These are phyloP conservation scores for Dendropsophus ebraccatus DNA, from an alignment of 2,113 vertebrate genomes.

Conservation along the genomic window DNA sequence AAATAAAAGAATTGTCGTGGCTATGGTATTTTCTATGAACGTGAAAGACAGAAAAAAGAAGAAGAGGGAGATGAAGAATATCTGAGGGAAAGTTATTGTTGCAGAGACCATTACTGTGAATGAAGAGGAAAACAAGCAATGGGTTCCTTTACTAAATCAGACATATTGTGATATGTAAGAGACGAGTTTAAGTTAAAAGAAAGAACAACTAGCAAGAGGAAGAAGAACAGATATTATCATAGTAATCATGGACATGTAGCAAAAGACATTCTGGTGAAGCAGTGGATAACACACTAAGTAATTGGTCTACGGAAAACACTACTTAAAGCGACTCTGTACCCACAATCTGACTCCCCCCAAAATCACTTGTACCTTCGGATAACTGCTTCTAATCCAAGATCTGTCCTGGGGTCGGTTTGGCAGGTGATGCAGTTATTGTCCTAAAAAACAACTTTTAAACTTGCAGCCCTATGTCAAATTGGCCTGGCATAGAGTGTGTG, in stretches of 20 bases:
- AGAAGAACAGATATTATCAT: not conserved
- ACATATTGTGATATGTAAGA: not conserved
- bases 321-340: no score
- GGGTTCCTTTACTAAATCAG: not conserved
- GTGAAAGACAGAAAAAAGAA: not conserved
- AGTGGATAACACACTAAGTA: not conserved
- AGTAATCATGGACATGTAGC: no score
- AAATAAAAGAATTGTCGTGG: not conserved
- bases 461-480: no score
- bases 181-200: not conserved
- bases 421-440: no score
- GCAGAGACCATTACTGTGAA: not conserved
- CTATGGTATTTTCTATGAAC: not conserved
- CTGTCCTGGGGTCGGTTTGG: no score
- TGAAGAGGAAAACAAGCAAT: not conserved
- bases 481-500: no score
- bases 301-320: no score
- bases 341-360: no score
- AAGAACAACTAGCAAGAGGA: not conserved
- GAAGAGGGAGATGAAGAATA: not conserved
- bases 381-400: no score
- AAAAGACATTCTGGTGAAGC: not conserved
- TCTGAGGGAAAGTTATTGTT: not conserved
- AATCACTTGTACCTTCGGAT: no score
- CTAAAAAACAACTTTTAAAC: no score